These are phyloP conservation scores for Acleris sparsana DNA, from an alignment of 2,888 invertebrate genomes.

Conservation along the genomic window DNA sequence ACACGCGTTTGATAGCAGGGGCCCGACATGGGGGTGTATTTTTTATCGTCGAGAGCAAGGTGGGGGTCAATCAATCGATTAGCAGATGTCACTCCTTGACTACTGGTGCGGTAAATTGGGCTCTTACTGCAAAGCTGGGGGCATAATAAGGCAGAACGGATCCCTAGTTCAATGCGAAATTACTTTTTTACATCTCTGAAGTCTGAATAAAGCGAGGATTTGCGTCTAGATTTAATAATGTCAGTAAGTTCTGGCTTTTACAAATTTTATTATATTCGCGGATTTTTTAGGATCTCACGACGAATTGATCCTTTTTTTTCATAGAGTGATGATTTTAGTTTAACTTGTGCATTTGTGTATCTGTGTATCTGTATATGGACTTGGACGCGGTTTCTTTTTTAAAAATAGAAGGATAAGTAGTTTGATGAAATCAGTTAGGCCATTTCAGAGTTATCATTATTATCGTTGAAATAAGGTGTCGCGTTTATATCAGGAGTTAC, in stretches of 20 bases:
- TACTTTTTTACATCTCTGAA: constrained; percentile 14
- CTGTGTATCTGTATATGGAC: too few relatives aligned
- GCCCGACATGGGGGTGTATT: constrained; percentile 61
- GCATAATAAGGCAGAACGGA: constrained; percentile 57
- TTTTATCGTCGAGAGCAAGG: constrained; percentile 68
- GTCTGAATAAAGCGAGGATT: constrained; percentile 20
- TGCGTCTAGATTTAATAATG: constrained; percentile 19
- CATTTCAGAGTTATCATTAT: too few relatives aligned
- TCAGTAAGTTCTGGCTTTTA: neutral
- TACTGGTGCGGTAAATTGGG: constrained; percentile 79
- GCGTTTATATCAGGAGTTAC: too few relatives aligned
- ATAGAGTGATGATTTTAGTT: too few relatives aligned
- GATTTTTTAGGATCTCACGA: too few relatives aligned
- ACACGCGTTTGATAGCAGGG: constrained; percentile 52
- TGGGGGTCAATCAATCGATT: constrained; percentile 81
- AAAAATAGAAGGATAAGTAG: too few relatives aligned
- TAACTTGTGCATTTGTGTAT: too few relatives aligned
- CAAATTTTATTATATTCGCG: too few relatives aligned
- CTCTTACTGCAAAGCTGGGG: constrained; percentile 60
- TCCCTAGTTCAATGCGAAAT: constrained; percentile 45
- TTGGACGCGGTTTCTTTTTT: too few relatives aligned
- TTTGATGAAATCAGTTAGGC: too few relatives aligned
- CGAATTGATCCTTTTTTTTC: too few relatives aligned
- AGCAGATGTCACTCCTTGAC: constrained; percentile 79
- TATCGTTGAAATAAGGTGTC: too few relatives aligned